A percentile compares a stretch with the other conserved stretches of the same genome.
These are phyloP conservation scores for Bedellia somnulentella DNA, from an alignment of 2,888 invertebrate genomes.

Conservation along the genomic window DNA sequence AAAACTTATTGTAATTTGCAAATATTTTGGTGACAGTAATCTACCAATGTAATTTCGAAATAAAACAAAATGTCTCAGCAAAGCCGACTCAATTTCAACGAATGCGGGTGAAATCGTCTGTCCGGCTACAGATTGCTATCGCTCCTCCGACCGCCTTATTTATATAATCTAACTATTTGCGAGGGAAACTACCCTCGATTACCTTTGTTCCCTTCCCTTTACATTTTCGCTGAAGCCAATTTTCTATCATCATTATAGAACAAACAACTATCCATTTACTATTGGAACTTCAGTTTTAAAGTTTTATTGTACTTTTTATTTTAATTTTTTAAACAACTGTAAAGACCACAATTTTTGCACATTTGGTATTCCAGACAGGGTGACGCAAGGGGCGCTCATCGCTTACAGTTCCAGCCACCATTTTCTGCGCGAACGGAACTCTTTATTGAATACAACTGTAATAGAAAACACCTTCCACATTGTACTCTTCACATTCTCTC, in stretches of 20 bases:
- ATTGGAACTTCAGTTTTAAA: too few relatives aligned
- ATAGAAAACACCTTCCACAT: slow-evolving; percentile 23
- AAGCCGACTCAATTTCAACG: slow-evolving; percentile 45
- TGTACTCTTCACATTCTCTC: slow-evolving; percentile 10
- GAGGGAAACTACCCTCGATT: slow-evolving; percentile 47
- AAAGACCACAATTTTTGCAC: too few relatives aligned
- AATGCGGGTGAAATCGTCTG: slow-evolving; percentile 15
- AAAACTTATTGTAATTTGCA: too few relatives aligned
- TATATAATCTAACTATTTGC: slow-evolving; percentile 58
- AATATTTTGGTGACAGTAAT: too few relatives aligned
- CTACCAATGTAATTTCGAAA: too few relatives aligned
- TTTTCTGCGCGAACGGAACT: slow-evolving; percentile 47
- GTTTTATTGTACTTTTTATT: too few relatives aligned
- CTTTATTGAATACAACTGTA: slow-evolving; percentile 44
- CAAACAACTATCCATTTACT: too few relatives aligned
- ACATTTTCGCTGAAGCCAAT: slow-evolving; percentile 7
- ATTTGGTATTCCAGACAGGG: too few relatives aligned
- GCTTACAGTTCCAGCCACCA: slow-evolving; percentile 31
- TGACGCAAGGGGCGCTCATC: slow-evolving; percentile 11
- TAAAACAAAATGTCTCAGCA: too few relatives aligned
- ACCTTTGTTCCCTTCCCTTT: slow-evolving; percentile 22
- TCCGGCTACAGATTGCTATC: slow-evolving; percentile 47
- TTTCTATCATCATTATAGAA: background rate
- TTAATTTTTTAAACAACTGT: too few relatives aligned
- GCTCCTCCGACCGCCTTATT: slow-evolving; percentile 49